Conservation (phyloP, 2,888 invertebrate species). For the Agrochola macilenta region DNA sequence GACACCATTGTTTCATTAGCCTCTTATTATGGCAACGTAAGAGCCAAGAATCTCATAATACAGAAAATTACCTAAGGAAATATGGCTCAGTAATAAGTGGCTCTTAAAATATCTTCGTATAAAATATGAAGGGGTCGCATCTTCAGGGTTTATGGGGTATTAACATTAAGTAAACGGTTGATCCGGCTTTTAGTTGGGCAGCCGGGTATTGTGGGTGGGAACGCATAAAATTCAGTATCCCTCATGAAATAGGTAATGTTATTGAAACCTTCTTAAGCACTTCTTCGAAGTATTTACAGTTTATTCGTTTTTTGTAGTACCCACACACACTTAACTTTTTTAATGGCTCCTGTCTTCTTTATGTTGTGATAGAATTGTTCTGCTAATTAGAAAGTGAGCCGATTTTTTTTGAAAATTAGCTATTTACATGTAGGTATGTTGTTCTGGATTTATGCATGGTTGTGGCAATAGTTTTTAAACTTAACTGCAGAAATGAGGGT, state of each 20-base stretch:
- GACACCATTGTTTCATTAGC: conserved; percentile 30
- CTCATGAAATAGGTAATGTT: conserved; percentile 26
- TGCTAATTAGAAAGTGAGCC: too few species aligned
- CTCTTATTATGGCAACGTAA: conserved; percentile 12
- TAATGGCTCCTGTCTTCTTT: neutral
- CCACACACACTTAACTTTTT: neutral
- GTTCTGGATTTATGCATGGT: too few species aligned
- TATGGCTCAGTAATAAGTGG: conserved; percentile 35
- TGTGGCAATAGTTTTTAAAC: too few species aligned
- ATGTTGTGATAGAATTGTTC: too few species aligned
- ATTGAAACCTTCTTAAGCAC: conserved; percentile 14
- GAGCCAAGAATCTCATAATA: conserved; percentile 24
- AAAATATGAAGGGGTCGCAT: conserved; percentile 54
- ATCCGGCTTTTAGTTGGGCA: conserved; percentile 46
- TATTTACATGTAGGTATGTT: too few species aligned
- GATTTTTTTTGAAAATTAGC: too few species aligned
- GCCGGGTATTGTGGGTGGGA: conserved; percentile 17
- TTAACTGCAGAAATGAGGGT: too few species aligned
- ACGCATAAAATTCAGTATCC: conserved; percentile 44
- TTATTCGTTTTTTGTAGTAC: conserved; percentile 9
- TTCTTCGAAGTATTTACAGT: neutral
- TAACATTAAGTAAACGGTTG: conserved; percentile 56
- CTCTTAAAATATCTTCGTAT: conserved; percentile 54
- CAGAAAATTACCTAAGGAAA: conserved; percentile 29
- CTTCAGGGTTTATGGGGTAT: conserved; percentile 48